Base-by-base conservation (phyloP, 2,113 vertebrate genomes). In the Osmerus eperlanus region DNA sequence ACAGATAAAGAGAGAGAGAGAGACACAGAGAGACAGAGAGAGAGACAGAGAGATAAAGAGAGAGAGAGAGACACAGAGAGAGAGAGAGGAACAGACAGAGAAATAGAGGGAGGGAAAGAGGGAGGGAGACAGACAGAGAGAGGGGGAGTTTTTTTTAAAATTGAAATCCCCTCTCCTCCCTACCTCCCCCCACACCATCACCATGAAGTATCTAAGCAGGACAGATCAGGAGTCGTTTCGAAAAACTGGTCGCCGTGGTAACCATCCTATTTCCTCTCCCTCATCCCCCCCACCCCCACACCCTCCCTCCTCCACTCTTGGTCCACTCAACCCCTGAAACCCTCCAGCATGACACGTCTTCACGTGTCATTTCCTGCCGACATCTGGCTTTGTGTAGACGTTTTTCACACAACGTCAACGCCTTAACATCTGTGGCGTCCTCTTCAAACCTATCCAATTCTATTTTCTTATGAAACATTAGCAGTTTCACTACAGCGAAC, bases 221-320 rank as follows among this genome's bases (percentile, higher is more conserved):
- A 13, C 8, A 56, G n/a, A 65, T 66, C 32, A 41, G 70, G 70
- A 56, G 51, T 72, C 32, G 4, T 61, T 70, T 70, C 15, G 47
- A 61, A 8, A 41, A 36, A n/a, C 11, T 19, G 13, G 70, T 72
- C n/a, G 60, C 51, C n/a, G 51, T 55, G 70, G 61, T 64, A 41
- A 64, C 62, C n/a, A 12, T 47, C 11, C n/a, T 0, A 19, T 16
- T 15, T 14, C 56, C 4, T 19, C 32, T 12, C 61, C 62, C 23
- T 8, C 5, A 19, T 16, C 65, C 59, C 58, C 41, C 19, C 16
- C 28, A 8, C 61, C 16, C 7, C 25, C 61, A 63, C 25, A 21
- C 21, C 21, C 21, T 21, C 21, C 21, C 21, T 21, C 21, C 21
- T 21, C 21, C 21, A 21, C 21, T 16, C 28, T 1, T 7, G 36